Evolutionary conservation across 1,140 invertebrate species (phyloP), one percentile per base, ranked within the genome.

Genomic region (Rhagoletis zephyria): DNA sequence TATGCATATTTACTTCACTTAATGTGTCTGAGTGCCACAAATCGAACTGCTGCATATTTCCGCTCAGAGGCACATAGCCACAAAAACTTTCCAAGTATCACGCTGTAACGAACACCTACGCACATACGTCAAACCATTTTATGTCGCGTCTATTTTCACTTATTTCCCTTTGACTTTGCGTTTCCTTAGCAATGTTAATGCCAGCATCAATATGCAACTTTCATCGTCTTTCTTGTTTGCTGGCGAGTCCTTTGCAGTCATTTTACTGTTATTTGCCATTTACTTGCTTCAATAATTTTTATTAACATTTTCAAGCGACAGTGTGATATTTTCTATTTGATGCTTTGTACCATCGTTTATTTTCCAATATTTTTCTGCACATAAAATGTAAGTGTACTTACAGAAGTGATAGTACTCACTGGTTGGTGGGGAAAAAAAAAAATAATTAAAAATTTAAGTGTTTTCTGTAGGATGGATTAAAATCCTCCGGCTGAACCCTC

Each of bases 251-350:
- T 81, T 81, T 81, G 74, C 45, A 81, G 74, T 42, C 30, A 9
- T 67, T 42, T 81, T 56, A 81, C 74, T 56, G 74, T 81, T 81
- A 81, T 81, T 59, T 81, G 74, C 74, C 74, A 56, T 81, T 81
- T 81, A 81, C 56, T 81, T 81, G 74, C 74, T 81, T 81, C 74
- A 56, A 81, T 81, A 81, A 81, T 56, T 81, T 81, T 81, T 81
- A 81, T 81, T 81, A 81, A 81, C 48, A 81, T 81, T 51, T 81
- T 16, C 70, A 16, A 81, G 42, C 7, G 74, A 7, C 74, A 81
- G 48, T 81, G 48, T 81, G 48, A 81, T 48, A 81, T 81, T 81
- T 81, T 81, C 16, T 81, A 81, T 81, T 81, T 81, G 48, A 56
- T 81, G 16, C n/a, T 77, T 45, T 48, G 70, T 5, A 48, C 12